These are phyloP conservation scores for Sinocyclocheilus rhinocerous DNA, from an alignment of 2,113 vertebrate species.

Conservation along the genomic window DNA sequence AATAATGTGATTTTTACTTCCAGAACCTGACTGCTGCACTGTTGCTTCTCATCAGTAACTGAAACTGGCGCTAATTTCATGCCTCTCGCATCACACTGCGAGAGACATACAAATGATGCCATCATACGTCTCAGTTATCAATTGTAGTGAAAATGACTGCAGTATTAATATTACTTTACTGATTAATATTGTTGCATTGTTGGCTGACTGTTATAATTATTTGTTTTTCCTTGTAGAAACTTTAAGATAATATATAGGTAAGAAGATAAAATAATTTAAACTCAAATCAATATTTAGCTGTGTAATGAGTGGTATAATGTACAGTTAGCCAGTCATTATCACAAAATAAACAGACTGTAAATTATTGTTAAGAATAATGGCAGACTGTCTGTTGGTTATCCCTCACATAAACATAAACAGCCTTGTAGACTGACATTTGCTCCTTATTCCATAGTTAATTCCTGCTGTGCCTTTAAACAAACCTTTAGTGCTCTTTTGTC, in stretches of 20 bases:
- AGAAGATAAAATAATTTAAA: background rate
- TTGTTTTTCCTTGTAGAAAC: background rate
- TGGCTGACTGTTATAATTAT: background rate
- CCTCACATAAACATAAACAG: background rate
- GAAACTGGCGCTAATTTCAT: background rate
- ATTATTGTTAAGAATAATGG: background rate
- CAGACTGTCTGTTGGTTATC: background rate
- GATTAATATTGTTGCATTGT: background rate
- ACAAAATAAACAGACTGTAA: background rate
- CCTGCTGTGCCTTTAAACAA: constrained; percentile 15
- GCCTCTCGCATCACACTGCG: background rate
- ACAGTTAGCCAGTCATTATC: background rate
- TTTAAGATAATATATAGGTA: background rate
- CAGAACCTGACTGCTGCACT: background rate
- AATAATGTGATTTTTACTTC: background rate
- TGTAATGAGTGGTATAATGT: background rate
- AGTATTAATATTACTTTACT: background rate
- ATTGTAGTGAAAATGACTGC: too few relatives aligned
- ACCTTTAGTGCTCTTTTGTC: background rate
- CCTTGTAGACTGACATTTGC: background rate
- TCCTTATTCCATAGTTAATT: background rate
- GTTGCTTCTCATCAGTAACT: background rate
- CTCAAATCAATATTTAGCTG: background rate
- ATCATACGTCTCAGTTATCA: too few relatives aligned
- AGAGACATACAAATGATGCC: too few relatives aligned